Conservation (phyloP, 2,797 vertebrate genomes). For the Microctenopoma steveboyesi region DNA sequence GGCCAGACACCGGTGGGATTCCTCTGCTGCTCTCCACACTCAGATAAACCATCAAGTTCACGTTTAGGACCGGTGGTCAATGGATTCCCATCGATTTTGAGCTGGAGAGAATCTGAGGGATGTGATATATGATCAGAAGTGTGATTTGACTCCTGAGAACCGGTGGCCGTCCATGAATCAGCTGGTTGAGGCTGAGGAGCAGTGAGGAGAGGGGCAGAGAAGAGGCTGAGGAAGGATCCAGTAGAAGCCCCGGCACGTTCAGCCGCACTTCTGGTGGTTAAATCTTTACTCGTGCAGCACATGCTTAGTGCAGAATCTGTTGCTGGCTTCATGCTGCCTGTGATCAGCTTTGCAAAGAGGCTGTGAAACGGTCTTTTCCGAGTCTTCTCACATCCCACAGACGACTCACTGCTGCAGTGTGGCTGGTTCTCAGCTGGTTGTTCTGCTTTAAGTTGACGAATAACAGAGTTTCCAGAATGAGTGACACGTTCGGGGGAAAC, state of each 20-base stretch:
- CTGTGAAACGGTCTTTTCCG: slow-evolving; percentile 31
- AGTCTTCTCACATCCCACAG: background rate
- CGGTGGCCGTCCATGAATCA: background rate
- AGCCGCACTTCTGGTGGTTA: background rate
- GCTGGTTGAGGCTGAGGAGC: background rate
- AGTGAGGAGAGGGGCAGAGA: slow-evolving; percentile 46
- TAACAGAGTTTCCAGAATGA: background rate
- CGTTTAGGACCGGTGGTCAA: background rate
- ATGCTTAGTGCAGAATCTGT: background rate
- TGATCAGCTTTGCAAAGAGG: slow-evolving; percentile 42
- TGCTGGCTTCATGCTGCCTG: background rate
- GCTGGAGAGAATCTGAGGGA: accelerated
- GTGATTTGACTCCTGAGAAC: background rate
- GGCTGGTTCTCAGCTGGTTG: too few relatives aligned
- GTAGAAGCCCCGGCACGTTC: background rate
- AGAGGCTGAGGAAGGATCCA: slow-evolving; percentile 52
- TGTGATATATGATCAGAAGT: background rate
- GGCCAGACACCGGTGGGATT: background rate
- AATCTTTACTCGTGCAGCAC: background rate
- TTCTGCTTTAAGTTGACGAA: too few relatives aligned
- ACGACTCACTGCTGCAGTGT: background rate
- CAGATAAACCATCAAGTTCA: background rate
- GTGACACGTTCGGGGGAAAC: background rate
- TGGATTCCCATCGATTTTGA: background rate
- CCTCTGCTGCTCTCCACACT: background rate